Evolutionary conservation across 1,140 invertebrate genomes (phyloP).

Genomic region (Heliconius melpomene): DNA sequence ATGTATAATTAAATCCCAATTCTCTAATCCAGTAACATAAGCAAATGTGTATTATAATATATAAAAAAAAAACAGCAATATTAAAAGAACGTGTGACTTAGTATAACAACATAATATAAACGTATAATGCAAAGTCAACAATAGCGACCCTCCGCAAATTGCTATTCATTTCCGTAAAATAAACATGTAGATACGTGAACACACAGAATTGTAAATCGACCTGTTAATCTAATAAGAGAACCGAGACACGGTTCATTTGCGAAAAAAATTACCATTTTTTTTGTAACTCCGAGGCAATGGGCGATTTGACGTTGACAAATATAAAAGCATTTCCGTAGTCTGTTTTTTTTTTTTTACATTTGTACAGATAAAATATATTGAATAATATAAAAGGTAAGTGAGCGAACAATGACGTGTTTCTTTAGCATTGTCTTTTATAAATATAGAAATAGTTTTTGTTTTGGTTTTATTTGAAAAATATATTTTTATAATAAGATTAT

Average conservation of each 20-base stretch:
- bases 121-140: constrained; percentile 68
- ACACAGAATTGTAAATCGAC: constrained; percentile 78
- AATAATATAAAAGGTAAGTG: constrained; percentile 8
- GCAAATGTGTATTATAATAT: neutral
- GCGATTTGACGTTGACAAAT: constrained; percentile 76
- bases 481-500: no score
- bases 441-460: neutral
- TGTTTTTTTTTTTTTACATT: constrained; percentile 68
- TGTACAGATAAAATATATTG: constrained; percentile 63
- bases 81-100: constrained; percentile 7
- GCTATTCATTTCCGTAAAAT: constrained; percentile 79
- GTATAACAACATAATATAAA: constrained; percentile 3
- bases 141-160: constrained; percentile 62
- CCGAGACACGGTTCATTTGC: constrained; percentile 74
- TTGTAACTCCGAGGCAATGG: constrained; percentile 51
- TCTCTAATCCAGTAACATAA: no score
- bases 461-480: neutral
- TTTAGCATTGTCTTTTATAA: neutral
- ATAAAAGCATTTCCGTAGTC: constrained; percentile 69
- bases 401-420: neutral
- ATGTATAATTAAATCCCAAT: no score
- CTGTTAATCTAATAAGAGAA: constrained; percentile 78
- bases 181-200: constrained; percentile 72
- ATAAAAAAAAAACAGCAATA: neutral
- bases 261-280: constrained; percentile 72